phyloP scores from a whole-genome alignment of 2,797 vertebrate species.

The Acipenser ruthenus region DNA sequence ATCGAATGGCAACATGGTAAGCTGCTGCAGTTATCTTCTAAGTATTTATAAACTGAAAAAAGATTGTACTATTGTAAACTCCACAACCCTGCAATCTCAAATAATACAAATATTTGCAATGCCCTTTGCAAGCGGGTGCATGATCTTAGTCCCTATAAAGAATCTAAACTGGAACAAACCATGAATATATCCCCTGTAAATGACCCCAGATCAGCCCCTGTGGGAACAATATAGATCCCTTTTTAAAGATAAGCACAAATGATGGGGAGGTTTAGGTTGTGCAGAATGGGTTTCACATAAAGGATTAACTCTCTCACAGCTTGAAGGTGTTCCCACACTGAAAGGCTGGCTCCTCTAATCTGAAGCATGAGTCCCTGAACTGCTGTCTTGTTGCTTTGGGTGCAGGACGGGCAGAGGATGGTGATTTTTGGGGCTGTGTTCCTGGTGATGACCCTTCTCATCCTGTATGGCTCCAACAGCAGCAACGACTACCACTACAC shows the following conservation, averaged over 20 bases:
- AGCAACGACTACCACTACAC: slow-evolving; percentile 56
- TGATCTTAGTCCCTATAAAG: too few species aligned
- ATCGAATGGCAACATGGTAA: too few species aligned
- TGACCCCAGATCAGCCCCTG: too few species aligned
- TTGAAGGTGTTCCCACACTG: background rate
- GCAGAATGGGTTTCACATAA: background rate
- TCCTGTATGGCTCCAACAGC: slow-evolving; percentile 85
- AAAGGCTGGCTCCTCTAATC: slow-evolving; percentile 27
- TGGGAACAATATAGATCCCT: background rate
- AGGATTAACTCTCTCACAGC: background rate
- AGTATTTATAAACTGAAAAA: too few species aligned
- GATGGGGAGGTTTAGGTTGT: background rate
- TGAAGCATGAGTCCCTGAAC: too few species aligned
- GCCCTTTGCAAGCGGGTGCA: too few species aligned
- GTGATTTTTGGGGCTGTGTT: slow-evolving; percentile 75
- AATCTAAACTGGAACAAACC: too few species aligned
- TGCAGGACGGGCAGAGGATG: slow-evolving; percentile 67
- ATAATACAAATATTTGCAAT: too few species aligned
- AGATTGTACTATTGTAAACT: too few species aligned
- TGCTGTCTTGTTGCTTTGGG: slow-evolving; percentile 27
- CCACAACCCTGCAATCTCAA: too few species aligned
- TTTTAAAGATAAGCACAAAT: background rate
- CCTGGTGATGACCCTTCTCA: slow-evolving; percentile 81
- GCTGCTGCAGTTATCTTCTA: too few species aligned
- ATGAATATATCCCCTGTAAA: too few species aligned